A percentile compares a stretch with the other conserved stretches of the same genome.
Evolutionary conservation across 2,888 invertebrate species (phyloP).

Genomic region (Phortica magna): DNA sequence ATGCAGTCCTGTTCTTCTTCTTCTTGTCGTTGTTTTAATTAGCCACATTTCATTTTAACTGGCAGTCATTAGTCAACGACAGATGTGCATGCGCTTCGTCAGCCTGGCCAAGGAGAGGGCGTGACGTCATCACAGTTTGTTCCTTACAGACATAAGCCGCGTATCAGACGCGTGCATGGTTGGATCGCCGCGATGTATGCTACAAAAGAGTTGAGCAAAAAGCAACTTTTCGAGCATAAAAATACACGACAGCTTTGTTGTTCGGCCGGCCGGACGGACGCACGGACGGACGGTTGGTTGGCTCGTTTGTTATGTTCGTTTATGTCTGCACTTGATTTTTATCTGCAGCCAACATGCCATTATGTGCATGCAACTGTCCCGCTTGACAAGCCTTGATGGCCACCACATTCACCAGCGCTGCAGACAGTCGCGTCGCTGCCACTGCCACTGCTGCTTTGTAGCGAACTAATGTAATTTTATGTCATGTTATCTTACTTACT

Average conservation of each 20-base stretch:
- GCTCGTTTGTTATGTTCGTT: neutral
- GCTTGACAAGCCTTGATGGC: neutral
- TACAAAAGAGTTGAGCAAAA: neutral
- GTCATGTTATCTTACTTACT: neutral
- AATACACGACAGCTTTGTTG: neutral
- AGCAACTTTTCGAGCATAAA: neutral
- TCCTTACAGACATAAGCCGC: neutral
- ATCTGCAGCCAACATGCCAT: slow-evolving; percentile 11
- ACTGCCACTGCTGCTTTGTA: neutral
- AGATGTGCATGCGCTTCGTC: neutral
- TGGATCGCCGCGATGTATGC: neutral
- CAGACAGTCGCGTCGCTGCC: neutral
- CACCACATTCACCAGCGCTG: neutral
- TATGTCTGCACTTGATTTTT: slow-evolving; percentile 23
- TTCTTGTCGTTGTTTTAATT: slow-evolving; percentile 10
- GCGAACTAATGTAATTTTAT: slow-evolving; percentile 5
- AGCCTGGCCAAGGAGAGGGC: neutral
- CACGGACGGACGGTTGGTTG: neutral
- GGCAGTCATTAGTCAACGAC: slow-evolving; percentile 22
- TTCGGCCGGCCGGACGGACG: neutral
- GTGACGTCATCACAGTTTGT: slow-evolving; percentile 1
- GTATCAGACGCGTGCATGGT: neutral
- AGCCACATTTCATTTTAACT: slow-evolving; percentile 21
- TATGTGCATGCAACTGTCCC: neutral
- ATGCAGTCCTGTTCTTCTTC: neutral